Conservation (phyloP, 53 echinoderm and acorn worm genomes). For the Astropecten irregularis region DNA sequence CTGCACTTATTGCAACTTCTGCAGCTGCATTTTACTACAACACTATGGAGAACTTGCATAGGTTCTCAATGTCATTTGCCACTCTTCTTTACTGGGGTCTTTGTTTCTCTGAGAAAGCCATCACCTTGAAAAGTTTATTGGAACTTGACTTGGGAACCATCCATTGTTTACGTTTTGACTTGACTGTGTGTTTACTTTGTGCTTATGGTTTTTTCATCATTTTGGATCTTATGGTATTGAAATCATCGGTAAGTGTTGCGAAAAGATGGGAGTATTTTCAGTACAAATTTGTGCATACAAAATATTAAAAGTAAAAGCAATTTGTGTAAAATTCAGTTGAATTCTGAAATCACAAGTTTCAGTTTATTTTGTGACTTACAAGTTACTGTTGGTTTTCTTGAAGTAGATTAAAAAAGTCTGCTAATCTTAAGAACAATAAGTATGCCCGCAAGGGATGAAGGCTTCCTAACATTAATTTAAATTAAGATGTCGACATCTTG, state of each 20-base stretch:
- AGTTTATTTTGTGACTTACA: not conserved
- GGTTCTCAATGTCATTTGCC: slow-evolving; percentile 1
- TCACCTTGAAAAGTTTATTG: not conserved
- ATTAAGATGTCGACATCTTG: too few relatives aligned
- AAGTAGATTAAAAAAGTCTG: not conserved
- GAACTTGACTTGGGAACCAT: not conserved
- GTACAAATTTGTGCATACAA: too few relatives aligned
- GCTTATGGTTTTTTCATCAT: slow-evolving; percentile 1
- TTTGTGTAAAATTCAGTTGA: not conserved
- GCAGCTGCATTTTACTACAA: slow-evolving; percentile 40
- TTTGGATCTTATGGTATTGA: slow-evolving; percentile 22
- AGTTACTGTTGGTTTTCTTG: not conserved
- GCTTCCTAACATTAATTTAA: too few relatives aligned
- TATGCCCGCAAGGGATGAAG: too few relatives aligned
- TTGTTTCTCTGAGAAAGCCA: slow-evolving; percentile 1
- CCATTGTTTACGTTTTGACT: slow-evolving; percentile 6
- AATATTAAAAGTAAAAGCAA: not conserved
- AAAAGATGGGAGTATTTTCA: too few relatives aligned
- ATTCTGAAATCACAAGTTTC: not conserved
- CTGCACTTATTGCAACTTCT: slow-evolving; percentile 34
- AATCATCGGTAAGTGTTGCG: slow-evolving; percentile 4
- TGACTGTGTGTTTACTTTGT: not conserved
- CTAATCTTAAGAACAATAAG: not conserved
- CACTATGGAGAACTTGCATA: slow-evolving; percentile 31
- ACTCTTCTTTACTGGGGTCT: slow-evolving; percentile 16